Conservation (phyloP, 2,888 invertebrate genomes). For the Callimorpha dominula region DNA sequence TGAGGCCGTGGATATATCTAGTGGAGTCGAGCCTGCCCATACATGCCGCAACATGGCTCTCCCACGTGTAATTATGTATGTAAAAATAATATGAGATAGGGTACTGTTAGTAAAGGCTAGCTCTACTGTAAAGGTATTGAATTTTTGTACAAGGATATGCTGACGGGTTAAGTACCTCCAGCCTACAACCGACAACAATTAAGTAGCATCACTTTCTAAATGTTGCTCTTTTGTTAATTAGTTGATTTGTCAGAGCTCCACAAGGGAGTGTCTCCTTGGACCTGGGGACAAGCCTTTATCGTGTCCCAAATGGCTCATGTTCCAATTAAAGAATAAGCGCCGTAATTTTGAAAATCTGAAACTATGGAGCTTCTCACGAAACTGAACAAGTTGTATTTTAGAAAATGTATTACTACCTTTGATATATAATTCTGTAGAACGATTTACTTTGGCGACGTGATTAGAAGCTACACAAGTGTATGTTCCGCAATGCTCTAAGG, state of each 20-base stretch:
- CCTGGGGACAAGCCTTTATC: neutral
- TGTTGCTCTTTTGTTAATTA: too few species aligned
- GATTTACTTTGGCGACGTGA: slow-evolving; percentile 90
- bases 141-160: neutral
- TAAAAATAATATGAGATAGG: neutral
- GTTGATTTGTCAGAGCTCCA: too few species aligned
- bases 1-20: too few species aligned
- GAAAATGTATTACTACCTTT: slow-evolving; percentile 77
- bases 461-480: slow-evolving; percentile 92
- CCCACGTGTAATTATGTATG: too few species aligned
- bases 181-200: neutral
- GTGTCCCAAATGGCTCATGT: neutral
- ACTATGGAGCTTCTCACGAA: neutral
- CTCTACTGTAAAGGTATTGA: neutral
- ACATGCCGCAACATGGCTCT: too few species aligned
- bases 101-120: too few species aligned
- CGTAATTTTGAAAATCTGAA: neutral
- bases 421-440: slow-evolving; percentile 90
- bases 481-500: slow-evolving; percentile 89
- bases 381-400: neutral
- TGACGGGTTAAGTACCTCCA: neutral
- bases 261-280: too few species aligned
- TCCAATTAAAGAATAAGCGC: neutral
- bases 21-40: too few species aligned
- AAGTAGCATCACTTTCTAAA: neutral